Evolutionary conservation across 2,113 vertebrate species (phyloP), one percentile per base, ranked within the genome.

Genomic region (Callopanchax toddi): DNA sequence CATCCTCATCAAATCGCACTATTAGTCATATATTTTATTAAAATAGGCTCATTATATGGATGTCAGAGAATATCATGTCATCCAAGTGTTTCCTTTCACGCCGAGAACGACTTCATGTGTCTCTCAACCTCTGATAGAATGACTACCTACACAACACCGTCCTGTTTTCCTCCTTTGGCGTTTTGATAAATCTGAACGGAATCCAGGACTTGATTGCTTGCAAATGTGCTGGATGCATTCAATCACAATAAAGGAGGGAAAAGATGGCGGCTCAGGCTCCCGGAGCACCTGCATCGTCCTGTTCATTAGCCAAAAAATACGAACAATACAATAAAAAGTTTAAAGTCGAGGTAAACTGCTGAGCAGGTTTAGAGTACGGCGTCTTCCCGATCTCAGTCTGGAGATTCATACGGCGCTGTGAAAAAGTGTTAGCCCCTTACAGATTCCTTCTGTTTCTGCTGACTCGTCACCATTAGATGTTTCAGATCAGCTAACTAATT

Each of bases 11-110:
- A 86, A 78, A 83, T 81, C 37, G 25, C 48, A 37, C 76, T 80
- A 83, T 89, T 86, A 85, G 80, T 88, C 87, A 87, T 80, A 82
- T 82, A 71, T 56, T 86, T 84, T 78, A 82, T 84, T 80, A 80
- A 83, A 85, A 86, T 84, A 74, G 68, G 74, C 54, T 78, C 74
- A 81, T 87, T 89, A 81, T 74, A 74, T 52, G 82, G 71, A 65
- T 73, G 85, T 87, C 86, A 83, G 52, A 72, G 71, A 67, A 70
- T 63, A 83, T 85, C 83, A 78, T 29, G 75, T 87, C 79, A 71
- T 59, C 64, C 16, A 36, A 74, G 71, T 45, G 53, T 73, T 79
- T 82, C 61, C 61, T 81, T 81, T 77, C 76, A 67, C 29, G 1
- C 64, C 6, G 22, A 55, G 63, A 64, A 60, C 70, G 54, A 46